A percentile compares a stretch with the other conserved stretches of the same genome.
These are phyloP conservation scores for Varanus komodoensis DNA, from an alignment of 2,113 vertebrate species.

Conservation along the genomic window DNA sequence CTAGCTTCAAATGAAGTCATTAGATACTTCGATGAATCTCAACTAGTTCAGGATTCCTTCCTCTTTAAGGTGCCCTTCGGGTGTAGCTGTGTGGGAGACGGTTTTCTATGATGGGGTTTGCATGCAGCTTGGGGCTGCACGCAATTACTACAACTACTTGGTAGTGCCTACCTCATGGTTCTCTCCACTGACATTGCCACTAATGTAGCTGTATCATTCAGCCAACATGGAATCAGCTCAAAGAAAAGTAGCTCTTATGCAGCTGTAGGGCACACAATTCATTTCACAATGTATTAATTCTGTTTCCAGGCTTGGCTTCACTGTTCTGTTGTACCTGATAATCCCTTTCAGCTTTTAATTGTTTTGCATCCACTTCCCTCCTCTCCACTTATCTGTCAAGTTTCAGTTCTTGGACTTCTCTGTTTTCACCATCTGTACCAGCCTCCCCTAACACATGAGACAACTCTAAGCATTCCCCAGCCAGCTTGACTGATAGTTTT, in stretches of 20 bases:
- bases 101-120: neutral
- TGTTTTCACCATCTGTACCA: neutral
- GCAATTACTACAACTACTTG: no score
- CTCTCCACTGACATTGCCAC: neutral
- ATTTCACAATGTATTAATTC: neutral
- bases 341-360: neutral
- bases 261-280: neutral
- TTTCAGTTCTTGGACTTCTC: neutral
- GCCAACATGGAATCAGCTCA: neutral
- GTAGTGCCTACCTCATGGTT: neutral
- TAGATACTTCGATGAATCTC: neutral
- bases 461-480: no score
- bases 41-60: no score
- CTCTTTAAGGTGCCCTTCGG: neutral
- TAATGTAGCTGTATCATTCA: neutral
- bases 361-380: neutral
- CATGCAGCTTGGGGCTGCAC: no score
- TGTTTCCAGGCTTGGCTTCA: neutral
- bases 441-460: no score
- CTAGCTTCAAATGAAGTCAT: neutral
- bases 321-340: neutral
- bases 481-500: neutral
- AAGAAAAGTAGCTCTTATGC: neutral
- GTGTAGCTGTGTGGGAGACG: neutral
- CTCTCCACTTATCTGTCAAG: neutral